phyloP scores from a whole-genome alignment of 2,113 vertebrate genomes.

The Synchiropus splendidus region DNA sequence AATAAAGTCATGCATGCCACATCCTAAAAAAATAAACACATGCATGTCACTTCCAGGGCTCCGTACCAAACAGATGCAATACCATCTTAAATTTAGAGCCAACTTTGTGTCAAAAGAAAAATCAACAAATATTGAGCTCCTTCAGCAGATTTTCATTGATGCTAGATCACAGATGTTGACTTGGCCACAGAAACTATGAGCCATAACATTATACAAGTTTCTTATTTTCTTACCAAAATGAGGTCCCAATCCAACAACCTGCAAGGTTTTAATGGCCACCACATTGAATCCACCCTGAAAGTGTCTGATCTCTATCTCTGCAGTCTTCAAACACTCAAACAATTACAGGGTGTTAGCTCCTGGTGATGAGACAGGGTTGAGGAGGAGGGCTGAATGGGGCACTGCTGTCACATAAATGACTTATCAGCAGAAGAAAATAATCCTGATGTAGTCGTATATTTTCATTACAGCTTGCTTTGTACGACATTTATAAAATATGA shows the following conservation, averaged over 20 bases:
- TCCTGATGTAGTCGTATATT: too few relatives aligned
- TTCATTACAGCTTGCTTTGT: too few relatives aligned
- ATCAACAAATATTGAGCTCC: too few relatives aligned
- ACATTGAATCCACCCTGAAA: constrained; percentile 1
- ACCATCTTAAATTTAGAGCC: too few relatives aligned
- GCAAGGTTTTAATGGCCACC: constrained; percentile 7
- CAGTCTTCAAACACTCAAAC: constrained; percentile 19
- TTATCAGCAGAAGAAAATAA: neutral
- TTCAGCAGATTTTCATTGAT: constrained; percentile 8
- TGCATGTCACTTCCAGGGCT: too few relatives aligned
- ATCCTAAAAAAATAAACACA: too few relatives aligned
- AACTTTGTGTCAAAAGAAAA: too few relatives aligned
- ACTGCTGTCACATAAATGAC: constrained; percentile 6
- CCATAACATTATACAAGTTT: neutral
- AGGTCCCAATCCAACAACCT: too few relatives aligned
- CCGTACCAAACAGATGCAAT: too few relatives aligned
- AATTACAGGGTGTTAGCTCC: constrained; percentile 16
- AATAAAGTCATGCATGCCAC: too few relatives aligned
- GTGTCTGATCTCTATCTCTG: constrained; percentile 2
- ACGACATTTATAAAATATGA: too few relatives aligned
- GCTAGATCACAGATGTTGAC: constrained; percentile 17
- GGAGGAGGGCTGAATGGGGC: too few relatives aligned
- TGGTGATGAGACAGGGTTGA: constrained; percentile 3
- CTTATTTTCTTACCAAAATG: constrained; percentile 7
- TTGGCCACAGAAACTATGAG: constrained; percentile 6